phyloP scores from a whole-genome alignment of 2,113 vertebrate genomes.

The Pterocles gutturalis region DNA sequence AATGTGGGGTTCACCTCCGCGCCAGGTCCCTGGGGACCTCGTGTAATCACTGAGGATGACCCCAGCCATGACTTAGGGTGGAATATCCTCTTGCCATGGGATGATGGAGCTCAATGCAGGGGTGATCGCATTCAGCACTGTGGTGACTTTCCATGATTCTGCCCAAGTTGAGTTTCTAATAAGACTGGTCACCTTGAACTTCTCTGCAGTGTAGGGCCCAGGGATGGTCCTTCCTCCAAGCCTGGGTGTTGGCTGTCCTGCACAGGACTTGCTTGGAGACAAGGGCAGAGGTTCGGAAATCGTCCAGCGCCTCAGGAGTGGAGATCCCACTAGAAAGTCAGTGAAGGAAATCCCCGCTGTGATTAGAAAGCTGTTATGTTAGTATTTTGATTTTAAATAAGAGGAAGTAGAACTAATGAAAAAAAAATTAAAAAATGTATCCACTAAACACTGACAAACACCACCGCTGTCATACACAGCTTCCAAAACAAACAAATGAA shows the following conservation, averaged over 20 bases:
- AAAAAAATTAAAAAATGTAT: background rate
- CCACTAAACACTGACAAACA: background rate
- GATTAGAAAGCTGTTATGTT: background rate
- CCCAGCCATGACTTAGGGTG: background rate
- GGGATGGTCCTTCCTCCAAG: background rate
- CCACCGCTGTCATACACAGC: background rate
- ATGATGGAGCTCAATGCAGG: background rate
- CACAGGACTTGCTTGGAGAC: background rate
- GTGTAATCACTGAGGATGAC: background rate
- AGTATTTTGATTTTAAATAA: background rate
- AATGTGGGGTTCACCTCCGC: rapidly evolving
- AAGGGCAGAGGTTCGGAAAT: background rate
- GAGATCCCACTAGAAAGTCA: background rate
- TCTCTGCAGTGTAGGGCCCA: background rate
- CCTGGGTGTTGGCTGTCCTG: background rate
- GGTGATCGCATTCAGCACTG: background rate
- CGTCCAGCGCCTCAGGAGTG: background rate
- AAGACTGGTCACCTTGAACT: background rate
- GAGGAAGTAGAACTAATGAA: background rate
- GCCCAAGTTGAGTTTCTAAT: background rate
- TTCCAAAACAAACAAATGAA: background rate
- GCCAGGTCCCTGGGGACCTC: rapidly evolving
- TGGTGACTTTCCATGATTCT: background rate
- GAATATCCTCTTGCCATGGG: background rate
- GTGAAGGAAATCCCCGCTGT: background rate